Evolutionary conservation across 1,140 invertebrate species (phyloP).

Genomic region (Leptopilina boulardi): DNA sequence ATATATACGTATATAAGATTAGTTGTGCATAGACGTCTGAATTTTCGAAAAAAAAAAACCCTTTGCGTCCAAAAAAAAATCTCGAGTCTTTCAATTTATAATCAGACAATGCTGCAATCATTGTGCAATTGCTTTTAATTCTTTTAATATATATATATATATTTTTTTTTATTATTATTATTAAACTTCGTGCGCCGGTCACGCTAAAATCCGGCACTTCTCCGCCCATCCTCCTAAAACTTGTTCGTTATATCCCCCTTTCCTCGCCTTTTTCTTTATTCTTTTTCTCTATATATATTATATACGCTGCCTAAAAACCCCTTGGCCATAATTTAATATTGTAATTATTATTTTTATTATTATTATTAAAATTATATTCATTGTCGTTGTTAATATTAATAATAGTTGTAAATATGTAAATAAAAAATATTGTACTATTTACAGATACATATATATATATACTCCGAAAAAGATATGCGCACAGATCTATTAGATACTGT

Average conservation of each 20-base stretch:
- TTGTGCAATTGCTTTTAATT: constrained; percentile 62
- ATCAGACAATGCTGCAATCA: constrained; percentile 62
- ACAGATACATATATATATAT: constrained; percentile 50
- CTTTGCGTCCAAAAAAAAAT: constrained; percentile 58
- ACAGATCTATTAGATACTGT: constrained; percentile 51
- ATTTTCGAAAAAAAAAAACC: constrained; percentile 31
- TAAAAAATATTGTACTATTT: constrained; percentile 56
- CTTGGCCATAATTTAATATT: background rate
- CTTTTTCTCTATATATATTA: too few relatives aligned
- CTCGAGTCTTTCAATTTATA: constrained; percentile 63
- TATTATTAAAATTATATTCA: constrained; percentile 53
- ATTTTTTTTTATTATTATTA: too few relatives aligned
- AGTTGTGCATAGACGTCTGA: background rate
- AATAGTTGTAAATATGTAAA: constrained; percentile 70
- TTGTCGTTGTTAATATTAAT: constrained; percentile 66
- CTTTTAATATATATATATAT: constrained; percentile 41
- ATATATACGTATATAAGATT: background rate
- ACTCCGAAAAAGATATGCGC: constrained; percentile 40
- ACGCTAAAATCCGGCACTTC: constrained; percentile 65
- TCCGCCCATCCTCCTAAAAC: constrained; percentile 34
- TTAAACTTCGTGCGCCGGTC: constrained; percentile 63
- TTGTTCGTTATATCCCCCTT: constrained; percentile 32
- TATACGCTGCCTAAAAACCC: constrained; percentile 7
- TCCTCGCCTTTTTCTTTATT: background rate
- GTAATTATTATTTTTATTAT: constrained; percentile 48